Conservation (phyloP, 92 coral and sea anemone genomes). For the Umimayanthus chanpuru region DNA sequence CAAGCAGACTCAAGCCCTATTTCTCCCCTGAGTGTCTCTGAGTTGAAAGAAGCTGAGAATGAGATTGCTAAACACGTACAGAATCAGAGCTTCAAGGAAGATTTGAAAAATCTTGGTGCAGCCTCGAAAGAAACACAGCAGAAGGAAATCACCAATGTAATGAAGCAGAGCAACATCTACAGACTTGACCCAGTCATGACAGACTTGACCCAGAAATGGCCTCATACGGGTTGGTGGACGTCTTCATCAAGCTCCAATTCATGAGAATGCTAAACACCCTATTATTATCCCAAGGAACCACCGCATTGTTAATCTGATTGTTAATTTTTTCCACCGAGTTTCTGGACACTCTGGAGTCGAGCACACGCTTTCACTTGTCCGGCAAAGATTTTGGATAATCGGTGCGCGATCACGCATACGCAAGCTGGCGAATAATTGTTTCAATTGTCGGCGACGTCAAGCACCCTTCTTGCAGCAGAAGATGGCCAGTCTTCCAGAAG, state of each 20-base stretch:
- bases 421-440: no score
- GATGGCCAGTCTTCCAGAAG: no score
- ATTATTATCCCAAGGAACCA: slow-evolving; percentile 18
- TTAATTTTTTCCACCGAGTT: slow-evolving; percentile 28
- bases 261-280: not conserved
- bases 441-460: no score
- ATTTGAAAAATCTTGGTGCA: not conserved
- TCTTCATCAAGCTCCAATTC: not conserved
- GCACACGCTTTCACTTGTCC: no score
- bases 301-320: slow-evolving; percentile 7
- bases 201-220: not conserved
- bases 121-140: not conserved
- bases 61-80: not conserved
- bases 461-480: no score
- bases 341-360: no score
- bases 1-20: not conserved
- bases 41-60: not conserved
- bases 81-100: not conserved
- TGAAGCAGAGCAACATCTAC: not conserved
- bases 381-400: no score
- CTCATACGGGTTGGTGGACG: not conserved
- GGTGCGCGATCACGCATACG: no score
- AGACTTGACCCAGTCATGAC: not conserved
- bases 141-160: not conserved
- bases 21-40: not conserved